A percentile compares a stretch with the other conserved stretches of the same genome.
Evolutionary conservation across 2,888 invertebrate genomes (phyloP).

Genomic region (Deladenus siricidicola): DNA sequence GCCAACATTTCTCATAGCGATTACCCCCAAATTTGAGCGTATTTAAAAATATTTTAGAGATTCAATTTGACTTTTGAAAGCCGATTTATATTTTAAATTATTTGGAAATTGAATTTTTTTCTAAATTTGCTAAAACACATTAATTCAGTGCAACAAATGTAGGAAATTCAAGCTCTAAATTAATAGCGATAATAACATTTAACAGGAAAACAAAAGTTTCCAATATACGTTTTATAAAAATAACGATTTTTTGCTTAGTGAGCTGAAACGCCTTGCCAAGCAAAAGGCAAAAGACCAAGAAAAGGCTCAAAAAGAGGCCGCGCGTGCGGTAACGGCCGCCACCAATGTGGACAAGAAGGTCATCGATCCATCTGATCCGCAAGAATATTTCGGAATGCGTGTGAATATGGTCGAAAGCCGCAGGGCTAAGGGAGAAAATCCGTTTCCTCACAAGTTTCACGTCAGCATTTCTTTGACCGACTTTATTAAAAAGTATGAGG

Average conservation of each 20-base stretch:
- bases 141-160: too few species aligned
- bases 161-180: too few species aligned
- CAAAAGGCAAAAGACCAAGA: constrained; percentile 84
- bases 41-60: too few species aligned
- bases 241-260: constrained; percentile 67
- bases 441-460: constrained; percentile 94
- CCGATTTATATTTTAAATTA: too few species aligned
- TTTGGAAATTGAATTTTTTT: too few species aligned
- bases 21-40: too few species aligned
- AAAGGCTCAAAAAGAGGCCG: constrained; percentile 79
- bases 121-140: too few species aligned
- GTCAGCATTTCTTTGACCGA: constrained; percentile 78
- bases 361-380: constrained; percentile 49
- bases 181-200: too few species aligned
- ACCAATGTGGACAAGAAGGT: constrained; percentile 29
- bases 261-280: constrained; percentile 81
- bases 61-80: too few species aligned
- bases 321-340: constrained; percentile 58
- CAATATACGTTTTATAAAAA: too few species aligned
- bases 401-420: constrained; percentile 71
- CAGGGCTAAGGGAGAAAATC: constrained; percentile 69
- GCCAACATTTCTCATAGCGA: too few species aligned
- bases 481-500: constrained; percentile 74
- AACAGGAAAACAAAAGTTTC: too few species aligned
- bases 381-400: constrained; percentile 79